Evolutionary conservation across 2,888 invertebrate species (phyloP), one percentile per base, ranked within the genome.

Genomic region (Coenonympha arcania): DNA sequence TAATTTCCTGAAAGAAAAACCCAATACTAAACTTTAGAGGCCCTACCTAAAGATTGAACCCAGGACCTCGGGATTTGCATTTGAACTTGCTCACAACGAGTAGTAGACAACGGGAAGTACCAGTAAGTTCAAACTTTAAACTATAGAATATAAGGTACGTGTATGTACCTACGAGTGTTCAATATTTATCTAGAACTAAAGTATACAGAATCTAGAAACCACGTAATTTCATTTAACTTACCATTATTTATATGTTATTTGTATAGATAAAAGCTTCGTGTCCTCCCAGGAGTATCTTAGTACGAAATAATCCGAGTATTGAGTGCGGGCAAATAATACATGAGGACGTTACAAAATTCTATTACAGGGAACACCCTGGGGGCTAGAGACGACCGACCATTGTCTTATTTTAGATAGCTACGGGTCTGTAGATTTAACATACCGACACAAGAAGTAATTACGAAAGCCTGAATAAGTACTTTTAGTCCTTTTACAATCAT

Each of bases 311-410:
- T 44, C 44, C 34, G 15, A 28, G 28, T 15, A 57, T 52, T 52
- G 48, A 55, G 52, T 54, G 53, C 19, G 49, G 48, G 54, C 55
- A 59, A 60, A 61, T 58, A 60, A 59, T 55, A 61, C 52, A 62
- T 52, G 56, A 54, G 58, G 55, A 55, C 53, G 56, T 61, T 59
- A 56, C 54, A 54, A 57, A 63, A 59, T 60, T 58, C 59, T 55
- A 62, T 63, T 62, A 61, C 53, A 36, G 49, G 47, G 46, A 28
- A 54, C 50, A 48, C 56, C 52, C 58, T 19, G 4, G 60, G 56
- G 56, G 55, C 54, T 39, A 37, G 34, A 37, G 52, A 57, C 52
- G 51, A 48, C 47, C 52, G 48, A 34, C 24, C 24, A 39, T 39
- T 24, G 39, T 52, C 53, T 56, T 55, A 55, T 55, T 52, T 52